Evolutionary conservation across 2,888 invertebrate genomes (phyloP), one percentile per base, ranked within the genome.

Genomic region (Pseudeuparius sepicola): DNA sequence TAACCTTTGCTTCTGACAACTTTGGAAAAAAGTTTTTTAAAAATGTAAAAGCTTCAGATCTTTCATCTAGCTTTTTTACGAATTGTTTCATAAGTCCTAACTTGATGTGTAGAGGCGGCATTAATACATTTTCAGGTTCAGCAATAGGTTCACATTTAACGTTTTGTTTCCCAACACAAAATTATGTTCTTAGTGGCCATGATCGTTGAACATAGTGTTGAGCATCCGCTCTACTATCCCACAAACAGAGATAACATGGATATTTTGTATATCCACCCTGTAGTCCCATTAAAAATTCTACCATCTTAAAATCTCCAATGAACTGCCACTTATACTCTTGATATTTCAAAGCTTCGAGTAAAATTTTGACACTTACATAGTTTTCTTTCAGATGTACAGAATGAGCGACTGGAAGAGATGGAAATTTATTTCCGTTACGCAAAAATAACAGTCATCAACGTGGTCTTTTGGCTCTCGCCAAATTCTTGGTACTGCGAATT

Each of bases 321-420:
- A 55, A 39, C 17, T 38, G 24, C 51, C 47, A 51, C 12, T 47
- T 31, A 30, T 51, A 47, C 27, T 54, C 42, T 3, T 27, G 24
- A 48, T 57, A 54, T 27, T 52, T 50, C 20, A 50, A 24, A n/a
- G 24, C 13, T 20, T 46, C 23, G n/a, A n/a, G n/a, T n/a, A n/a
- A 13, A 12, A 48, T 43, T 45, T 50, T 48, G 24, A 54, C 40
- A 34, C 41, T 53, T 54, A 54, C n/a, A n/a, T n/a, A n/a, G 31
- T 44, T 43, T 46, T 54, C 53, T 45, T 54, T 51, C 3, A 53
- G 38, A 23, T 42, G 39, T 40, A 48, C 48, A 13, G 51, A 51
- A 41, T 56, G 48, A 24, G 48, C 54, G 11, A 55, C 35, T 13
- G 54, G 52, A 41, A 54, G 36, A 37, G 50, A 47, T 33, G 50